Evolutionary conservation across 1,140 invertebrate genomes (phyloP), one percentile per base, ranked within the genome.

Genomic region (Drosophila micromelanica): DNA sequence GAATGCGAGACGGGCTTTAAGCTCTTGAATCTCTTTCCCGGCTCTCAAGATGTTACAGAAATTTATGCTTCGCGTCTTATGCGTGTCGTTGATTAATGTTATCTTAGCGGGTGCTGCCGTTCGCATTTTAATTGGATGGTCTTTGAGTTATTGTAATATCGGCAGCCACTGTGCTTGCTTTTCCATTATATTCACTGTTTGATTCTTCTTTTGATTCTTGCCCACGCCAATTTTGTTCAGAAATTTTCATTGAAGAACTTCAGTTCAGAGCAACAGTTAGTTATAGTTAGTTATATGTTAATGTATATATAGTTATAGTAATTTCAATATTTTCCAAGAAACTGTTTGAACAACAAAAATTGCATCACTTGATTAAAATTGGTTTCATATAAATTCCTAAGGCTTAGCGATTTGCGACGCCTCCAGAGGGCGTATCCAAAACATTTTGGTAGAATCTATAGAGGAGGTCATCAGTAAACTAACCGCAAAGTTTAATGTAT

Each of bases 31-130:
- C 20, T 42, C 30, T 42, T 11, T 32, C 32, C 12, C 30, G 38
- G 9, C 32, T 51, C 61, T 17, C 57, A 73, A 62, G 57, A 68
- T 73, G 62, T 62, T 78, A 76, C 76, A 61, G 55, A 78, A 77
- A 77, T 45, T 32, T 57, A 72, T 35, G 32, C 32, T 35, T 2
- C 32, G 8, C 32, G 32, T 35, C 32, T 35, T 9, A 35, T 81
- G 78, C 78, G 78, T 81, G 78, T 37, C 40, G 46, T 20, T 80
- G 80, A 82, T 82, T 78, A 65, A 81, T 78, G 75, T 82, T 75
- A 81, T 81, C 73, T 43, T 35, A 7, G 32, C 8, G 32, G 32
- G 8, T 27, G 27, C 27, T 27, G 27, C 27, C 5, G 2, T 35
- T 35, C 32, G 8, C 32, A 35, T 20, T 55, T 43, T 73, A 80